Percentiles rank a stretch among this genome's conserved stretches.
Conservation (phyloP, 2,888 invertebrate genomes). For the Pyrgus malvae region DNA sequence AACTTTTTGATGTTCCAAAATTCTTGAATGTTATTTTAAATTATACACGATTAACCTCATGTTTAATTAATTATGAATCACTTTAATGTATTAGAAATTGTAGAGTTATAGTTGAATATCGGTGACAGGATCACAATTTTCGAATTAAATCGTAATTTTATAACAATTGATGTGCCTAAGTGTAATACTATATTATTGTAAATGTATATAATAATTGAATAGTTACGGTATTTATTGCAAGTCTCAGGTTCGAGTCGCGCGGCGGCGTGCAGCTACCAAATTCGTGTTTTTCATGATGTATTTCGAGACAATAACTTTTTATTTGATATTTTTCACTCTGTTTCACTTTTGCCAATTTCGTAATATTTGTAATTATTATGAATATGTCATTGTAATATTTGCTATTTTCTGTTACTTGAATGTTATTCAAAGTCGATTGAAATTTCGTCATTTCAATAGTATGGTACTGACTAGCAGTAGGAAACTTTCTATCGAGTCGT, state of each 20-base stretch:
- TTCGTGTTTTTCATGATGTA: constrained; percentile 44
- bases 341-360: constrained; percentile 26
- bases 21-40: constrained; percentile 41
- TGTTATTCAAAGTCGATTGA: constrained; percentile 11
- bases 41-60: constrained; percentile 45
- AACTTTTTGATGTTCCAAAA: constrained; percentile 36
- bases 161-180: constrained; percentile 83
- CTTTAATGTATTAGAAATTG: constrained; percentile 63
- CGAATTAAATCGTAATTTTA: constrained; percentile 78
- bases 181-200: constrained; percentile 75
- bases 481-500: constrained; percentile 47
- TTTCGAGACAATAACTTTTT: constrained; percentile 62
- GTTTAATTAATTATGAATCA: constrained; percentile 49
- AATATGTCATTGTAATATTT: constrained; percentile 8
- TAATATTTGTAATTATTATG: constrained; percentile 17
- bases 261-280: constrained; percentile 30
- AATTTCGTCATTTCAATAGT: constrained; percentile 31
- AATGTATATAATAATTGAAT: constrained; percentile 64
- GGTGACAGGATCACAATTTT: constrained; percentile 71
- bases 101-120: constrained; percentile 57
- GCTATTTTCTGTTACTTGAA: constrained; percentile 8
- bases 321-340: constrained; percentile 36
- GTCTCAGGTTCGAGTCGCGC: constrained; percentile 47
- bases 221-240: constrained; percentile 54
- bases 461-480: constrained; percentile 54